Conservation (phyloP, 2,113 vertebrate species). For the Micromys minutus region DNA sequence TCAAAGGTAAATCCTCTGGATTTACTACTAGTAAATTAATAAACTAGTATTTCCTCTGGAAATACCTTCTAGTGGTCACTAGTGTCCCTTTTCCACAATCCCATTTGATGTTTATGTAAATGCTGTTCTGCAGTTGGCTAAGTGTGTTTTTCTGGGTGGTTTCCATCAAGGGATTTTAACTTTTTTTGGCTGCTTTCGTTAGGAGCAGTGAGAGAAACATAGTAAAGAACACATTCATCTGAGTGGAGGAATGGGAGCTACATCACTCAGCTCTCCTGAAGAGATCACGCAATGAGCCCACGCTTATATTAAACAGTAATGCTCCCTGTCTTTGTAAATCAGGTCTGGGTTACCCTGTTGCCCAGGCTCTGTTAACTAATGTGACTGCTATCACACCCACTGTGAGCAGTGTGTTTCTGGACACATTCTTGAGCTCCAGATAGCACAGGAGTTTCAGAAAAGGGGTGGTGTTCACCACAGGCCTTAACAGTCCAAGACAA, state of each 20-base stretch:
- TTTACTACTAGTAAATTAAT: no score
- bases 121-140: background rate
- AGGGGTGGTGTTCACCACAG: background rate
- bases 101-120: background rate
- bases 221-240: background rate
- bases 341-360: no score
- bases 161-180: background rate
- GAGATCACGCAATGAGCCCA: background rate
- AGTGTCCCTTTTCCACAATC: background rate
- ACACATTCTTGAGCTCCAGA: background rate
- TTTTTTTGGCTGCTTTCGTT: background rate
- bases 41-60: no score
- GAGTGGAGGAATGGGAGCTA: background rate
- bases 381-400: background rate
- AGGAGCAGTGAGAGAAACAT: background rate
- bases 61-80: no score
- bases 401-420: no score
- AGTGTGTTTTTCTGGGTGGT: background rate
- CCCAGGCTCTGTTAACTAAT: background rate
- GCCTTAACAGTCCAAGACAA: background rate
- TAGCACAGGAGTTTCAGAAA: background rate
- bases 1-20: background rate
- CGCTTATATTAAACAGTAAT: background rate
- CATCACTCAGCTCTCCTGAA: background rate
- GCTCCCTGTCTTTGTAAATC: background rate